A percentile compares a stretch with the other conserved stretches of the same genome.
These are phyloP conservation scores for Ptychodera flava DNA, from an alignment of 35 echinoderm and acorn worm genomes.

Conservation along the genomic window DNA sequence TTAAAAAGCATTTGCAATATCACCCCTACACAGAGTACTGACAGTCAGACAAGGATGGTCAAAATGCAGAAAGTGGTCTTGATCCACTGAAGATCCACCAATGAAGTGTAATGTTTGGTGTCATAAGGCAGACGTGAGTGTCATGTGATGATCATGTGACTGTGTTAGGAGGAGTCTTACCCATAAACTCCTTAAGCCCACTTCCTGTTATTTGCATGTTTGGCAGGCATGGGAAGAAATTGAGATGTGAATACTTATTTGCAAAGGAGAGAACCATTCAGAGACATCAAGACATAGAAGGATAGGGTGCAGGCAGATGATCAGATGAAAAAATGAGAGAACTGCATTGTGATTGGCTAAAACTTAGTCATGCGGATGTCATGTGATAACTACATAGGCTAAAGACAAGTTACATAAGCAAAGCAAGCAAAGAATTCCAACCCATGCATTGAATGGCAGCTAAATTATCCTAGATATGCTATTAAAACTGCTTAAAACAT, in stretches of 20 bases:
- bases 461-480: too few relatives aligned
- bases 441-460: too few relatives aligned
- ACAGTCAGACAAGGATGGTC: too few relatives aligned
- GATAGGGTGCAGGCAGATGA: background rate
- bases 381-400: background rate
- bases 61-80: too few relatives aligned
- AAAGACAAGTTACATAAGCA: background rate
- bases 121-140: background rate
- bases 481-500: too few relatives aligned
- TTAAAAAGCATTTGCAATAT: too few relatives aligned
- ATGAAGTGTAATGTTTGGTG: background rate
- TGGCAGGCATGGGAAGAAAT: background rate
- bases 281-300: background rate
- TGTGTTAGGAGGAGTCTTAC: background rate
- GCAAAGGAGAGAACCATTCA: background rate
- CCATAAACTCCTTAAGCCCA: background rate
- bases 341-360: background rate
- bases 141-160: background rate
- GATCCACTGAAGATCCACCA: too few relatives aligned
- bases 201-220: constrained; percentile 1
- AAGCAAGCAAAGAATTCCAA: background rate
- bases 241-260: constrained; percentile 1
- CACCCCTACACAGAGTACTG: too few relatives aligned
- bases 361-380: background rate
- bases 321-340: background rate